A percentile compares a stretch with the other conserved stretches of the same genome.
These are phyloP conservation scores for Menura novaehollandiae DNA, from an alignment of 2,113 vertebrate species.

Conservation along the genomic window DNA sequence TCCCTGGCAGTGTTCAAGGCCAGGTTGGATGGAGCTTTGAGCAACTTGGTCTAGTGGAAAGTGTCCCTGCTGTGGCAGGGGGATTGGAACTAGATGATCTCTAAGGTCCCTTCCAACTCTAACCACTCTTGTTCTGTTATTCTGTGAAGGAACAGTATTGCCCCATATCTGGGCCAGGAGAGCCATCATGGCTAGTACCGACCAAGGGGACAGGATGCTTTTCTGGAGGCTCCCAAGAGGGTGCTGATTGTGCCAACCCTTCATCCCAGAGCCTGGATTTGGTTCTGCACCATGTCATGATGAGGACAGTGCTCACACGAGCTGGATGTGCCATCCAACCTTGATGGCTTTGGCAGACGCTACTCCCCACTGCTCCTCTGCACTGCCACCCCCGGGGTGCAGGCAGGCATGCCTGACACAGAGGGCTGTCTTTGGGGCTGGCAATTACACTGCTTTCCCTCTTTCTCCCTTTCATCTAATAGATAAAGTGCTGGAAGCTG, in stretches of 20 bases:
- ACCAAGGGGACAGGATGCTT: neutral
- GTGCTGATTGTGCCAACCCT: neutral
- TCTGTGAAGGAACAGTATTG: neutral
- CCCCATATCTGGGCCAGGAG: accelerated
- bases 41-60: neutral
- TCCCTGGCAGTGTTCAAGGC: neutral
- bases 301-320: accelerated
- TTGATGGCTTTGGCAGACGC: neutral
- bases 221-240: neutral
- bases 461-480: neutral
- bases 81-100: neutral
- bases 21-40: neutral
- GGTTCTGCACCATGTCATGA: accelerated
- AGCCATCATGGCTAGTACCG: accelerated
- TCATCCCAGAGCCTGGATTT: neutral
- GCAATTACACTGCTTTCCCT: neutral
- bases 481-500: neutral
- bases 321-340: neutral
- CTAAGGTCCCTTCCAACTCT: neutral
- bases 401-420: neutral
- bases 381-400: neutral
- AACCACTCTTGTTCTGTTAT: too few species aligned
- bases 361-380: neutral
- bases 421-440: neutral
- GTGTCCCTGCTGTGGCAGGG: neutral